Evolutionary conservation across 2,113 vertebrate genomes (phyloP).

Genomic region (Albula goreensis): DNA sequence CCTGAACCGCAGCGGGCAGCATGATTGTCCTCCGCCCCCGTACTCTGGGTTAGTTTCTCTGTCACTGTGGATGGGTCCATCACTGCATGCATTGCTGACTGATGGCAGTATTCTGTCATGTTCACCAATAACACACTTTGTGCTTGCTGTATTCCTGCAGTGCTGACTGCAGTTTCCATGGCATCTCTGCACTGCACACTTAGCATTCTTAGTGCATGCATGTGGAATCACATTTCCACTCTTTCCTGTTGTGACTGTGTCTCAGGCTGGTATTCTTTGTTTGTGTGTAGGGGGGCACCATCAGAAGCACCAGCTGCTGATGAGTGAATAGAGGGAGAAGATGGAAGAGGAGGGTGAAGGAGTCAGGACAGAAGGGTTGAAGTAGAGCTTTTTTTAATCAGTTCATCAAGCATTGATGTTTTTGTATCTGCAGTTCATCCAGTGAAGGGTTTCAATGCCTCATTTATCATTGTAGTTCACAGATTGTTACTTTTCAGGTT

Average conservation of each 20-base stretch:
- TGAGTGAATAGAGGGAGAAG: not conserved
- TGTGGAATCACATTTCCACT: not conserved
- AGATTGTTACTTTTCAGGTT: not conserved
- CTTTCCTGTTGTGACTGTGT: not conserved
- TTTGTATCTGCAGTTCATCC: not conserved
- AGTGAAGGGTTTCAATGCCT: not conserved
- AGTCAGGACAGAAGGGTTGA: not conserved
- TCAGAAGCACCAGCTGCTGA: slow-evolving; percentile 33
- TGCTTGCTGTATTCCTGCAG: not conserved
- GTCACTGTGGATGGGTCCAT: not conserved
- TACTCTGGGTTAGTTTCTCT: slow-evolving; percentile 74
- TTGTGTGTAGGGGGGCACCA: slow-evolving; percentile 51
- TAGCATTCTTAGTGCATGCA: too few species aligned
- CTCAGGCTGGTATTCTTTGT: slow-evolving; percentile 26
- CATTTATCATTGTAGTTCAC: not conserved
- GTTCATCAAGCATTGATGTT: not conserved
- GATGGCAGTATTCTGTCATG: not conserved
- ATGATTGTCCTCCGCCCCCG: slow-evolving; percentile 82
- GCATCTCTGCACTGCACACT: too few species aligned
- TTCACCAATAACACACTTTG: not conserved
- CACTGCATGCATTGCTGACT: not conserved
- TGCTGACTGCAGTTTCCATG: not conserved
- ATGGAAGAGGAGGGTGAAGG: too few species aligned
- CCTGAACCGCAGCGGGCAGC: slow-evolving; percentile 43
- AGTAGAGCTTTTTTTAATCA: not conserved